phyloP scores from a whole-genome alignment of 2,797 vertebrate species.

The Alosa sapidissima region DNA sequence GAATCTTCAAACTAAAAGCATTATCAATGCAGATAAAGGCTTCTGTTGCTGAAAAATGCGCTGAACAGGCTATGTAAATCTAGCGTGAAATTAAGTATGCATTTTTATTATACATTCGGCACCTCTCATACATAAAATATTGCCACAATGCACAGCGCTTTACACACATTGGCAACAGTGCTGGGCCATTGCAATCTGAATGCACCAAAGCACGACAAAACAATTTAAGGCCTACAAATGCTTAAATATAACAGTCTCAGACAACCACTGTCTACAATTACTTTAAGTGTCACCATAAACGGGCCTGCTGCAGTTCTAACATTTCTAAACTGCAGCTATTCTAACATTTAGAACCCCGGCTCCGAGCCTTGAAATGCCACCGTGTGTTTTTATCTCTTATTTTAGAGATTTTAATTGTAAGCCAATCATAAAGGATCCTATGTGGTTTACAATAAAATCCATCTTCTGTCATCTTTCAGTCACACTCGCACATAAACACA shows the following conservation, averaged over 20 bases:
- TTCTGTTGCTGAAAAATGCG: constrained; percentile 33
- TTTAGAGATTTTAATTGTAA: background rate
- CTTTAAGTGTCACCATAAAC: background rate
- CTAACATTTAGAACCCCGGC: background rate
- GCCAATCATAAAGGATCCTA: background rate
- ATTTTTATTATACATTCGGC: constrained; percentile 57
- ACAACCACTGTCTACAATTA: background rate
- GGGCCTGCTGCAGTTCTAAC: background rate
- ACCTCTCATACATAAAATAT: constrained; percentile 50
- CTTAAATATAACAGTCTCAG: background rate
- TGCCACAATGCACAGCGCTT: constrained; percentile 52
- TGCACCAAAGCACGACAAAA: constrained; percentile 62
- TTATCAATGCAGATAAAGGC: constrained; percentile 33
- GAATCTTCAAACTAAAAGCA: constrained; percentile 53
- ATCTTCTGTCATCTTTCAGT: background rate
- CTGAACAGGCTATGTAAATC: constrained; percentile 57
- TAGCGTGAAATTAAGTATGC: constrained; percentile 71
- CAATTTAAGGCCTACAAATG: constrained; percentile 49
- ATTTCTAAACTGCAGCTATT: background rate
- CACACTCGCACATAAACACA: background rate
- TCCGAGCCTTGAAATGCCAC: background rate
- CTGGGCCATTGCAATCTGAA: constrained; percentile 59
- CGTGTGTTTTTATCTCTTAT: background rate
- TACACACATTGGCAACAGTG: constrained; percentile 65
- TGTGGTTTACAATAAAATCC: background rate